A percentile compares a stretch with the other conserved stretches of the same genome.
Conservation (phyloP, 1,140 invertebrate genomes). For the Probaryconus sp. region DNA sequence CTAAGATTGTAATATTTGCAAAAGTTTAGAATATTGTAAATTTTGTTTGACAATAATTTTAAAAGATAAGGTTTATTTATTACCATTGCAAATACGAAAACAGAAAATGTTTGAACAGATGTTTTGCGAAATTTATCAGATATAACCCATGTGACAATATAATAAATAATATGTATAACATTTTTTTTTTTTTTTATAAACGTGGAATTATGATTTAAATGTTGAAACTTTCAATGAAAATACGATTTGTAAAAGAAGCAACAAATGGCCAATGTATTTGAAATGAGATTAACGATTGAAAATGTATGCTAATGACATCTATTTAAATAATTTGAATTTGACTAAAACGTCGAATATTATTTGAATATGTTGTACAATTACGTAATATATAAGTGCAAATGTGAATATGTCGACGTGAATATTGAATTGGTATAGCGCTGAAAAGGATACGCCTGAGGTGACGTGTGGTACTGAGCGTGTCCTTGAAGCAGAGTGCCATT, state of each 20-base stretch:
- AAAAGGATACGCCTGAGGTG: slow-evolving; percentile 77
- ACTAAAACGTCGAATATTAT: slow-evolving; percentile 33
- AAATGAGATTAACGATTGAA: slow-evolving; percentile 20
- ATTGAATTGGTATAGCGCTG: slow-evolving; percentile 35
- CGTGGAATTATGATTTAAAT: background rate
- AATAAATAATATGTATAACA: too few species aligned
- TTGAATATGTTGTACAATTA: slow-evolving; percentile 51
- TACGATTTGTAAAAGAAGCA: background rate
- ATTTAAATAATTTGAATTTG: slow-evolving; percentile 35
- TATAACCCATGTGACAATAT: too few species aligned
- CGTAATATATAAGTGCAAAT: slow-evolving; percentile 36
- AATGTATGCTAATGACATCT: slow-evolving; percentile 29
- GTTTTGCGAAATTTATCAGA: too few species aligned
- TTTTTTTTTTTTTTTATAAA: background rate
- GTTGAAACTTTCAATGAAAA: background rate
- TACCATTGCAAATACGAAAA: too few species aligned
- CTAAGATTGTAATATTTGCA: too few species aligned
- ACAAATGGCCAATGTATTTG: background rate
- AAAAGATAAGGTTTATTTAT: too few species aligned
- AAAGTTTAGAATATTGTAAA: too few species aligned
- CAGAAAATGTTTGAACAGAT: too few species aligned
- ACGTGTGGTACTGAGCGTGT: slow-evolving; percentile 78
- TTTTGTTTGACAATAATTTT: too few species aligned
- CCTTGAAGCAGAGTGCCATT: slow-evolving; percentile 80
- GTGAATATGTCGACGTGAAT: slow-evolving; percentile 28